Conservation (phyloP, 2,797 vertebrate species). For the Darevskia nairensis region DNA sequence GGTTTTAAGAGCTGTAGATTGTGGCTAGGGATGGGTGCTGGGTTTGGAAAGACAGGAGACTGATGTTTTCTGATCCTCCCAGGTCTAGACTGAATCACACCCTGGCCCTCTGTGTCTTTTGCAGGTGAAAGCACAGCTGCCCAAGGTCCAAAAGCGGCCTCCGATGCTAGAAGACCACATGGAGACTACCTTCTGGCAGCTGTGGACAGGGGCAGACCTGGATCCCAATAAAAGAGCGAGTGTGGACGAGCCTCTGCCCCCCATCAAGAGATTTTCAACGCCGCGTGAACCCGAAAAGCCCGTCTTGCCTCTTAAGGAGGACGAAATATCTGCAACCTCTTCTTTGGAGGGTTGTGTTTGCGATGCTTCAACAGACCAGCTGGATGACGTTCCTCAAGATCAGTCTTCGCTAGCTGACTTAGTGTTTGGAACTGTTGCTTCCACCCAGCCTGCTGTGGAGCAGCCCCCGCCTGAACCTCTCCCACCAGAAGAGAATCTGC, state of each 20-base stretch:
- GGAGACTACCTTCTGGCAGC: conserved; percentile 5
- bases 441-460: background rate
- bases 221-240: background rate
- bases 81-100: too few relatives aligned
- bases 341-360: background rate
- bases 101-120: background rate
- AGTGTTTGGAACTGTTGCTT: fast-evolving
- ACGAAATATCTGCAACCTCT: background rate
- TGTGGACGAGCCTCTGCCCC: background rate
- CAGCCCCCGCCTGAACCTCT: too few relatives aligned
- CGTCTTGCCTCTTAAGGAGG: background rate
- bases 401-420: background rate
- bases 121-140: conserved; percentile 77
- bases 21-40: background rate
- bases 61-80: too few relatives aligned
- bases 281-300: fast-evolving
- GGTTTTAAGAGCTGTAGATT: background rate
- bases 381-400: fast-evolving
- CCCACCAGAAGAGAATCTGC: too few relatives aligned
- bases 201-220: background rate
- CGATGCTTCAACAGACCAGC: too few relatives aligned
- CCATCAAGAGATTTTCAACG: background rate
- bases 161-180: conserved; percentile 48
- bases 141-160: conserved; percentile 73
- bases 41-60: background rate